phyloP scores from a whole-genome alignment of 2,888 invertebrate genomes.

The Orgyia antiqua region DNA sequence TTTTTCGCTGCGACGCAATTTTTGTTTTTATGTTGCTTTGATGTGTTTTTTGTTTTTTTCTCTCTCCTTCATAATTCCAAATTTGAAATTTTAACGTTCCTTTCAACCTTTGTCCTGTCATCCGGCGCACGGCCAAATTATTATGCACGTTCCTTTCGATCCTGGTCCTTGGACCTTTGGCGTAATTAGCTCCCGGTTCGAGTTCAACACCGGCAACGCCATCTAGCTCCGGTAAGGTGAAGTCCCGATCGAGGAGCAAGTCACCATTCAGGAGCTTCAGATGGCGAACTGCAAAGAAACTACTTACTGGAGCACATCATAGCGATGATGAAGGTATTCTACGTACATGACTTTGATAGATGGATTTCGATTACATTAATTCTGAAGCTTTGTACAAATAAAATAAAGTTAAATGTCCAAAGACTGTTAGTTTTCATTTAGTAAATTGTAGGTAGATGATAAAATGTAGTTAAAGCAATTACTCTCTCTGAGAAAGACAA shows the following conservation, averaged over 20 bases:
- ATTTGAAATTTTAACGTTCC: neutral
- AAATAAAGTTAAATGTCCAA: no score
- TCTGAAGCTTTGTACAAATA: no score
- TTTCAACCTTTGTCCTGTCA: constrained; percentile 7
- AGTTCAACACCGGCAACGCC: constrained; percentile 66
- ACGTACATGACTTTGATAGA: constrained; percentile 49
- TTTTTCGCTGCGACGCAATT: constrained; percentile 63
- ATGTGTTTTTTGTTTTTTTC: constrained; percentile 49
- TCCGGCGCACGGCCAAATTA: constrained; percentile 13
- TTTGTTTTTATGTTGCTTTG: constrained; percentile 70
- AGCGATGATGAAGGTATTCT: constrained; percentile 89
- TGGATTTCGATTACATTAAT: constrained; percentile 14
- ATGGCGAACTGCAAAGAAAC: constrained; percentile 89
- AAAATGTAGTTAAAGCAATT: no score
- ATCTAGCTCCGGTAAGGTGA: constrained; percentile 81
- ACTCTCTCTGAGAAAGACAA: no score
- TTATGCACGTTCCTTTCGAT: constrained; percentile 12
- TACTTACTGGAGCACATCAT: constrained; percentile 82
- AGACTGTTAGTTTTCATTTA: no score
- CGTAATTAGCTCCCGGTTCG: constrained; percentile 55
- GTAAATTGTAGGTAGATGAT: no score
- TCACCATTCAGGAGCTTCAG: constrained; percentile 96
- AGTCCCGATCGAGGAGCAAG: constrained; percentile 93
- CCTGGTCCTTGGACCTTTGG: constrained; percentile 20
- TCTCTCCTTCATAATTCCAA: constrained; percentile 8